Conservation (phyloP, 1,140 invertebrate genomes). For the Batillaria attramentaria region DNA sequence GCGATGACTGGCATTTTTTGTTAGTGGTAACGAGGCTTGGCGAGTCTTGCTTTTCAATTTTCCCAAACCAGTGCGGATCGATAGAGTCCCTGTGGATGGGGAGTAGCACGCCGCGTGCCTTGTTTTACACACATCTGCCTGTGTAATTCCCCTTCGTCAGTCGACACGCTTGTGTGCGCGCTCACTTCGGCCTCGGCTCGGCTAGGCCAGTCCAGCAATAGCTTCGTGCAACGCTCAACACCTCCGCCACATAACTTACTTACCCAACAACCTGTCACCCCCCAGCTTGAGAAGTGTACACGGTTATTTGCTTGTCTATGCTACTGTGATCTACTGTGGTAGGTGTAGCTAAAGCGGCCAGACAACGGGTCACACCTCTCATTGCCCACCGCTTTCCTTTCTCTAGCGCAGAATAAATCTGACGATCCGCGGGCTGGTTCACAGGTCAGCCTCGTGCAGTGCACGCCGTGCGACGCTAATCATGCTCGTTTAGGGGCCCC, state of each 20-base stretch:
- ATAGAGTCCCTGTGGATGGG: background rate
- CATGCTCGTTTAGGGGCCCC: conserved; percentile 37
- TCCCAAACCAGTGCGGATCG: background rate
- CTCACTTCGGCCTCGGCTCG: background rate
- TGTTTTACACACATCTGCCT: conserved; percentile 20
- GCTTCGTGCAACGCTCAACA: background rate
- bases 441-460: conserved; percentile 46
- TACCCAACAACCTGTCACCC: background rate
- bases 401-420: conserved; percentile 38
- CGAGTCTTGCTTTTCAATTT: conserved; percentile 35
- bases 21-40: conserved; percentile 24
- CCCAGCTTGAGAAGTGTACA: background rate
- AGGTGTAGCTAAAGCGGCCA: conserved; percentile 14
- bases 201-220: background rate
- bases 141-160: conserved; percentile 4
- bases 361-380: conserved; percentile 21
- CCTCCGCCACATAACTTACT: background rate
- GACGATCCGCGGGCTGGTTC: conserved; percentile 31
- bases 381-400: conserved; percentile 27
- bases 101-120: conserved; percentile 6
- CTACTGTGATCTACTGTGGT: conserved; percentile 14
- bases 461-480: conserved; percentile 36
- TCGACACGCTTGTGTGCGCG: background rate
- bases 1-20: conserved; percentile 35
- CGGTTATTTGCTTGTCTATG: conserved; percentile 4